Evolutionary conservation across 1,140 invertebrate genomes (phyloP).

Genomic region (Plectrocnemia conspersa): DNA sequence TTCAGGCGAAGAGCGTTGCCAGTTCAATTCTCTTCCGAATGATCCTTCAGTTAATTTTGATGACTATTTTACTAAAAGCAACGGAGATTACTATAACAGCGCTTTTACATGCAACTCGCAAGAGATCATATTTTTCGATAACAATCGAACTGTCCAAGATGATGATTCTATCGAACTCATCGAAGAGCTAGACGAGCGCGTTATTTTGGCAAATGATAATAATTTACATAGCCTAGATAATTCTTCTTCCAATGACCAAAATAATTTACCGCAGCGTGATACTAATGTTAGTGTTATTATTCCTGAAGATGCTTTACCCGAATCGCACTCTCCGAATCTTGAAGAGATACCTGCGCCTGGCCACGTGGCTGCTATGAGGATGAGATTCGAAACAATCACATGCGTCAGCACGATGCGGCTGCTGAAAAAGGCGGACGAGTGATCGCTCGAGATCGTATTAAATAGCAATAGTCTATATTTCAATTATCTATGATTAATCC

Average conservation of each 20-base stretch:
- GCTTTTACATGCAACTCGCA: too few relatives aligned
- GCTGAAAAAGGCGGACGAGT: slow-evolving; percentile 29
- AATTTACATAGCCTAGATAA: too few relatives aligned
- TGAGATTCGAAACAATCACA: slow-evolving; percentile 50
- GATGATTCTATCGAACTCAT: too few relatives aligned
- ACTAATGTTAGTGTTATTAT: slow-evolving; percentile 22
- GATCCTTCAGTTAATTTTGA: too few relatives aligned
- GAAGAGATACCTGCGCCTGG: slow-evolving; percentile 38
- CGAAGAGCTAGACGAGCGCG: too few relatives aligned
- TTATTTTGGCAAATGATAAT: too few relatives aligned
- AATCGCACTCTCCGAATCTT: slow-evolving; percentile 29
- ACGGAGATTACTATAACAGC: too few relatives aligned
- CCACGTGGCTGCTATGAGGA: slow-evolving; percentile 50
- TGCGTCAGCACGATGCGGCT: slow-evolving; percentile 31
- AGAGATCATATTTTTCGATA: too few relatives aligned
- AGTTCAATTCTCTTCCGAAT: too few relatives aligned
- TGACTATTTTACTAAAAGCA: slow-evolving; percentile 1
- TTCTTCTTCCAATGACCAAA: slow-evolving; percentile 19
- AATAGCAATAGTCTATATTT: background rate
- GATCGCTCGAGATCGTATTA: background rate
- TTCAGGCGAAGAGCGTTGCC: background rate
- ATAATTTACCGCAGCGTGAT: slow-evolving; percentile 25
- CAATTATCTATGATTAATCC: background rate
- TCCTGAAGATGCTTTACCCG: slow-evolving; percentile 12
- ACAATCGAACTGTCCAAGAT: too few relatives aligned